Conservation (phyloP, 2,888 invertebrate genomes). For the Conops quadrifasciatus region DNA sequence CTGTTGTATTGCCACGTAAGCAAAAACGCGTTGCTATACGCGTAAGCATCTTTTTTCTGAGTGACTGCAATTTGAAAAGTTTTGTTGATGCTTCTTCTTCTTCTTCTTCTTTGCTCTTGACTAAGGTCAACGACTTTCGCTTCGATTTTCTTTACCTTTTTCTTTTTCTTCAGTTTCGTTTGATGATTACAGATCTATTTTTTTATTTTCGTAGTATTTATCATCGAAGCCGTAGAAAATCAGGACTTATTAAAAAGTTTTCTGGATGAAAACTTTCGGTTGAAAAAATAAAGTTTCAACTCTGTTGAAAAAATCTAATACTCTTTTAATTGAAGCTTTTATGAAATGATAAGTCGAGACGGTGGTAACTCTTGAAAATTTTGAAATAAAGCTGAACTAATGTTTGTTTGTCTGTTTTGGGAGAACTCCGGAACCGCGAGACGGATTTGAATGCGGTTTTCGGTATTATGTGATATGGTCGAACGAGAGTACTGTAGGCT, state of each 20-base stretch:
- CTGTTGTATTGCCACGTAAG: not conserved
- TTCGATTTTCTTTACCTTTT: too few relatives aligned
- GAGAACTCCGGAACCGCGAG: too few relatives aligned
- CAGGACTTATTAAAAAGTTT: slow-evolving; percentile 20
- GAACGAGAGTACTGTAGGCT: too few relatives aligned
- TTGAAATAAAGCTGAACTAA: too few relatives aligned
- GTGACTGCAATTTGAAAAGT: not conserved
- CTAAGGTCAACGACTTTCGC: slow-evolving; percentile 1
- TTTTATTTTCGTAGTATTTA: not conserved
- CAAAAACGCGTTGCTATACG: too few relatives aligned
- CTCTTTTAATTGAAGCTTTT: not conserved
- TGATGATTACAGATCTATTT: too few relatives aligned
- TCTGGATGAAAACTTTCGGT: not conserved
- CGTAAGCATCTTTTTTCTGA: slow-evolving; percentile 5
- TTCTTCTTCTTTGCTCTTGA: too few relatives aligned
- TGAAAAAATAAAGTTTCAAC: not conserved
- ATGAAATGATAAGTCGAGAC: not conserved
- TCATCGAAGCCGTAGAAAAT: not conserved
- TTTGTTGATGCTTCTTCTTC: not conserved
- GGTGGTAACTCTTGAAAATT: not conserved
- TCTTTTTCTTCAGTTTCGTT: too few relatives aligned
- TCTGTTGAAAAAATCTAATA: not conserved
- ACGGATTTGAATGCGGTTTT: not conserved
- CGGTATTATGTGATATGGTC: not conserved
- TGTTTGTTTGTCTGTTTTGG: too few relatives aligned